Evolutionary conservation across 2,888 invertebrate genomes (phyloP).

Genomic region (Plagodis dolabraria): DNA sequence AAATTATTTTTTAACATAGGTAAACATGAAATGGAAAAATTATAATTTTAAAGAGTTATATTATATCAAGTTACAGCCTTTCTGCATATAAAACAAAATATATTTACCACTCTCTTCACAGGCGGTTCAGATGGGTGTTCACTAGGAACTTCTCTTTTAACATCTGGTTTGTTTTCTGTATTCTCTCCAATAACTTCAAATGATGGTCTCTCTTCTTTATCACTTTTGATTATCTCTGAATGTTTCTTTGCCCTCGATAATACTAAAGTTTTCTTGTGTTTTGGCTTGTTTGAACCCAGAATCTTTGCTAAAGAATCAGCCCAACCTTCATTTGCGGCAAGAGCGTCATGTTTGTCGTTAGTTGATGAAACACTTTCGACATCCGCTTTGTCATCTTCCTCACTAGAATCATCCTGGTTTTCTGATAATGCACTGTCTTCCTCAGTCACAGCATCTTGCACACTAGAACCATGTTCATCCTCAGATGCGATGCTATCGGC

Average conservation of each 20-base stretch:
- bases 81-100: neutral
- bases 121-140: slow-evolving; percentile 56
- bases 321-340: slow-evolving; percentile 89
- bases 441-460: slow-evolving; percentile 52
- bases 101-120: slow-evolving; percentile 64
- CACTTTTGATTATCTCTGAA: slow-evolving; percentile 77
- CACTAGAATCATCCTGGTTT: slow-evolving; percentile 49
- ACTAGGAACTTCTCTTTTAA: slow-evolving; percentile 54
- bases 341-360: slow-evolving; percentile 34
- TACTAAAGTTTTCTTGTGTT: slow-evolving; percentile 89
- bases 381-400: slow-evolving; percentile 44
- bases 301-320: slow-evolving; percentile 93
- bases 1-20: too few species aligned
- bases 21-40: too few species aligned
- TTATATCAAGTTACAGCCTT: too few species aligned
- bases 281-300: slow-evolving; percentile 89
- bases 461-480: too few species aligned
- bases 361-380: slow-evolving; percentile 46
- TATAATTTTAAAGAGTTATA: too few species aligned
- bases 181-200: slow-evolving; percentile 89
- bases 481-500: slow-evolving; percentile 44
- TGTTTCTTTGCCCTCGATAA: slow-evolving; percentile 92
- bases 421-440: slow-evolving; percentile 59
- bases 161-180: slow-evolving; percentile 70
- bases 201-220: slow-evolving; percentile 75